Base-by-base conservation (phyloP, 2,888 invertebrate genomes). In the Dexiosoma caninum region DNA sequence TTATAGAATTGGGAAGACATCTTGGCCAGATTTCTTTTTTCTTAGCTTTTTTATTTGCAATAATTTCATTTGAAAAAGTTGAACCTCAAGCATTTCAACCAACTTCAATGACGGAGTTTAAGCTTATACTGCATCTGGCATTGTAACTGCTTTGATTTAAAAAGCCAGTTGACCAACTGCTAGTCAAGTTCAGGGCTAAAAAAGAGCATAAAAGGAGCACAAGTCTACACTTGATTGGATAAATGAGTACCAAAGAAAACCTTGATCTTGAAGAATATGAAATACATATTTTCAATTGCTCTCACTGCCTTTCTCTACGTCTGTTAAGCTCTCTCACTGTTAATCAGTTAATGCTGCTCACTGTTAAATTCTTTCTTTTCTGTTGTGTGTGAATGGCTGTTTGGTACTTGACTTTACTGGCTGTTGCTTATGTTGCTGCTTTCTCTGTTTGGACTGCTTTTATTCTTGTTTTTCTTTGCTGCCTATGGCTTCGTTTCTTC, bases 141-240 rank as follows among this genome's bases (percentile, higher is more conserved):
- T 4, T 59, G 51, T 64, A 27, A 64, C 10, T 57, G 32, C 16
- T 30, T 40, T 42, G 49, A 32, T 2, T 23, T 55, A 1, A 16
- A 23, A 35, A 51, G 32, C 27, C 32, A 40, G 62, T 57, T 57
- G 16, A 27, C 32, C 16, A 37, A 37, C 16, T 70, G 35, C 23
- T 27, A 27, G 64, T 77, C 81, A 81, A 81, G 77, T 81, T 81
- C 81, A 81, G 69, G 77, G 77, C 72, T 74, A 59, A 72, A 74
- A 37, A 59, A 59, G 59, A 44, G 49, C 9, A 19, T 16, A 46
- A 40, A 12, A 16, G 42, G 60, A 81, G 76, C 35, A 14, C 44
- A 81, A 62, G 21, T 80, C 80, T 80, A 71, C 76, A 80, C 46
- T 37, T 8, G 14, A 3, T 49, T 35, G 9, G 9, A 51, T 6